A percentile compares a stretch with the other conserved stretches of the same genome.
Conservation (phyloP, 2,113 vertebrate genomes). For the Sclerurus mexicanus region DNA sequence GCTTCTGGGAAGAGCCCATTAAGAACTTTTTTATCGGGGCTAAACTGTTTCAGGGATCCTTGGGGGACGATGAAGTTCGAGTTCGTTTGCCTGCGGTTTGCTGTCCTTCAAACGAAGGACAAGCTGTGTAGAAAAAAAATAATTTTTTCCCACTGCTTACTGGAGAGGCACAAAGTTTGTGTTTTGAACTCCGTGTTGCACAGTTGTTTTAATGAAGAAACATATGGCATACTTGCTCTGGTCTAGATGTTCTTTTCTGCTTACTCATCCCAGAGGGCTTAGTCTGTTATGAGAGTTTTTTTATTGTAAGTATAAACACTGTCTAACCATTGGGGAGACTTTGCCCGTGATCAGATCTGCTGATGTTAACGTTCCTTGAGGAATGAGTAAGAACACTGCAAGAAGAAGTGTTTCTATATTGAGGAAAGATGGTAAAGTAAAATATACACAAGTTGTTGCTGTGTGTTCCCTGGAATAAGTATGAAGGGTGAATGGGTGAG, state of each 20-base stretch:
- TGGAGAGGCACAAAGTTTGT: background rate
- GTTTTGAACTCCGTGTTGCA: background rate
- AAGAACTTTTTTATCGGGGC: background rate
- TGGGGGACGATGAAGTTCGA: background rate
- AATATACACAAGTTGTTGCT: background rate
- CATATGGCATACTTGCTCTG: background rate
- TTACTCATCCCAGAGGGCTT: slow-evolving; percentile 13
- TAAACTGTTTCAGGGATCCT: background rate
- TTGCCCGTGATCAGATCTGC: background rate
- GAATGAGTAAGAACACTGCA: background rate
- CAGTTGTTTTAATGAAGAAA: background rate
- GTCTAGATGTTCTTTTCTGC: background rate
- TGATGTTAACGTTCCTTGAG: background rate
- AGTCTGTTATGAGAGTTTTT: background rate
- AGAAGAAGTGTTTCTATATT: background rate
- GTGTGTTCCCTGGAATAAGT: background rate
- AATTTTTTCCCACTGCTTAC: background rate
- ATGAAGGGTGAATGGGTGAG: background rate
- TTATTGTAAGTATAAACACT: background rate
- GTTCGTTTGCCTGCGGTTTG: background rate
- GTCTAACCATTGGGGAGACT: background rate
- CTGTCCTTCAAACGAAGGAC: background rate
- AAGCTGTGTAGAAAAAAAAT: background rate
- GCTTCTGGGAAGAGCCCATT: background rate
- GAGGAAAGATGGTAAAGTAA: background rate